Evolutionary conservation across 2,113 vertebrate species (phyloP), one percentile per base, ranked within the genome.

Genomic region (Cinclus mexicanus): DNA sequence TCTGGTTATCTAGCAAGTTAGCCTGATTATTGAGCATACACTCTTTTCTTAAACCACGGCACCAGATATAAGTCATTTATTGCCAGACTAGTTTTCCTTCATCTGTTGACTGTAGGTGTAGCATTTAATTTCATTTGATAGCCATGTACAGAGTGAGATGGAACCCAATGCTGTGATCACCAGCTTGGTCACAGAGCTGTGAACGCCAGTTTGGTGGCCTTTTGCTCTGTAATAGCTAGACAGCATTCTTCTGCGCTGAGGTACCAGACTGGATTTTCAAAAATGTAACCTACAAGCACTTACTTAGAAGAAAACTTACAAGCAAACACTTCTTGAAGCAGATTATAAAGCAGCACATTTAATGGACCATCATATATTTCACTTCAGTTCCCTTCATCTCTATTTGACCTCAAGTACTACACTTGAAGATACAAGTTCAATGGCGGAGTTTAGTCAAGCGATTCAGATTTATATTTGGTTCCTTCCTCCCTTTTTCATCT

Each of bases 391-490:
- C 39, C 52, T 84, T 97, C 93, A 93, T 86, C 69, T 97, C 52
- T 89, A 31, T 70, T 81, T 95, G 94, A 91, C 91, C 87, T 90
- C 90, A 95, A 92, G 88, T 92, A 88, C 52, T 96, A 85, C 78
- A 92, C 94, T 96, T 95, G 83, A 94, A 97, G 77, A 87, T 95
- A 87, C 90, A 97, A 97, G 87, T 85, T 96, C 95, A 93, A 86
- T 96, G 87, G 93, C 94, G 85, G 89, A 95, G 84, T 98, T 98
- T 94, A 97, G 87, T 94, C 82, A 97, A 96, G 94, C 91, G 97
- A 70, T 97, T 97, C 90, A 95, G 91, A 98, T 98, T 98, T 98
- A 97, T 95, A 97, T 98, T 98, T 97, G 93, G 92, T 83, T 98
- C 97, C 95, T 90, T 98, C 96, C 97, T 97, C 94, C 95, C 56